Evolutionary conservation across 2,888 invertebrate species (phyloP), one percentile per base, ranked within the genome.

Genomic region (Ischnus inquisitorius): DNA sequence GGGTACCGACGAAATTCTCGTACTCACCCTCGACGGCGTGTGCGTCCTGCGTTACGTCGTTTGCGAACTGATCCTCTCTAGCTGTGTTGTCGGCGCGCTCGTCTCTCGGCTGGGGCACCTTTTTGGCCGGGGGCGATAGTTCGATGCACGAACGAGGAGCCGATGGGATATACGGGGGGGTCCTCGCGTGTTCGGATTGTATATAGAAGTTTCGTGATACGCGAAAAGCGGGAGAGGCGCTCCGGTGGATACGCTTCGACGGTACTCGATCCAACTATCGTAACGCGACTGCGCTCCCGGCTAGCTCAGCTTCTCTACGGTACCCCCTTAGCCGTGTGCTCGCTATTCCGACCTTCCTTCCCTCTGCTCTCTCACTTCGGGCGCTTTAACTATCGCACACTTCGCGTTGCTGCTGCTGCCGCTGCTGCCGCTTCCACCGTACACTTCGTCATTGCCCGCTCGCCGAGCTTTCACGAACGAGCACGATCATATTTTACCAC

Each of bases 241-340:
- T 80, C 68, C 68, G 81, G 77, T 87, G 83, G 83, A 83, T 85
- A 84, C 85, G 86, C 87, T 34, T 87, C 86, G 87, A 86, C 84
- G 81, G 79, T 82, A 85, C 85, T 87, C 86, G 85, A 87, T 87
- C 86, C 85, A 87, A 87, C 79, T 86, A 69, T 83, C 87, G 88
- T 87, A 88, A 87, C 87, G 88, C 89, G 89, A 87, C 89, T 89
- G 89, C 89, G 89, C 88, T 88, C 75, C 84, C 25, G 39, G 41
- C 25, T 64, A 19, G 39, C 64, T 34, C 72, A 76, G 82, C 67
- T 80, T 80, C 79, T 75, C 74, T 71, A 62, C 91, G 57, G 71
- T 87, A 75, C 79, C 75, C 75, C 74, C 69, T 69, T 69, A 46
- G 28, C 34, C 67, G 67, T 68, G 60, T 60, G 41, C 65, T 79